These are phyloP conservation scores for Leptocoma aspasia DNA, from an alignment of 2,113 vertebrate species.

Conservation along the genomic window DNA sequence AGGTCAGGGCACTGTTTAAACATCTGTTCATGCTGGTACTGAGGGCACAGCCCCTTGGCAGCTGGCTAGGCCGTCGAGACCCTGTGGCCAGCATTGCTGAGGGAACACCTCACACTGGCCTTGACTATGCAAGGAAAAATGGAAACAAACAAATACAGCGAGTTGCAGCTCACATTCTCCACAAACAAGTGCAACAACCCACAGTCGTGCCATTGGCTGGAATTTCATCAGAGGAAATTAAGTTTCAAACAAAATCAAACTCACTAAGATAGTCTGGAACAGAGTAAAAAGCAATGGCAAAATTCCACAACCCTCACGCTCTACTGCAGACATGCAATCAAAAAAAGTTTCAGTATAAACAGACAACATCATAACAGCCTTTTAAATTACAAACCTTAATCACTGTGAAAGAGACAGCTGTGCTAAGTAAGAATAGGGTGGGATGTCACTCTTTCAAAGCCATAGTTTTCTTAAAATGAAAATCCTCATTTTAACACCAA, in stretches of 20 bases:
- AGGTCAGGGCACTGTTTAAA: not conserved
- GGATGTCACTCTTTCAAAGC: not conserved
- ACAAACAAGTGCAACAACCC: not conserved
- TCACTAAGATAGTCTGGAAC: not conserved
- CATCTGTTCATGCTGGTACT: not conserved
- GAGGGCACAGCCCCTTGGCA: not conserved
- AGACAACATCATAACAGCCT: not conserved
- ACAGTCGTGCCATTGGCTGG: not conserved
- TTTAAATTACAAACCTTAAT: conserved; percentile 1
- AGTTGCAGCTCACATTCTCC: not conserved
- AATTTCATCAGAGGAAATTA: conserved; percentile 13
- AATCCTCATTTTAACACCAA: not conserved
- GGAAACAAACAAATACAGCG: not conserved
- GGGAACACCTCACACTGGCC: not conserved
- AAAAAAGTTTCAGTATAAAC: not conserved
- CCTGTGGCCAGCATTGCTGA: rapidly evolving
- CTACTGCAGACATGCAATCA: not conserved
- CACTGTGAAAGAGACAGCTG: not conserved
- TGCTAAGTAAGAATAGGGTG: not conserved
- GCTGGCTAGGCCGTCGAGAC: rapidly evolving
- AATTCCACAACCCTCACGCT: not conserved
- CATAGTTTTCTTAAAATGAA: not conserved
- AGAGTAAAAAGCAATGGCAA: not conserved
- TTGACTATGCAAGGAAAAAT: not conserved
- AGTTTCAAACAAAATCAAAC: conserved; percentile 8